Evolutionary conservation across 2,888 invertebrate species (phyloP), one percentile per base, ranked within the genome.

Genomic region (Morpho helenor): DNA sequence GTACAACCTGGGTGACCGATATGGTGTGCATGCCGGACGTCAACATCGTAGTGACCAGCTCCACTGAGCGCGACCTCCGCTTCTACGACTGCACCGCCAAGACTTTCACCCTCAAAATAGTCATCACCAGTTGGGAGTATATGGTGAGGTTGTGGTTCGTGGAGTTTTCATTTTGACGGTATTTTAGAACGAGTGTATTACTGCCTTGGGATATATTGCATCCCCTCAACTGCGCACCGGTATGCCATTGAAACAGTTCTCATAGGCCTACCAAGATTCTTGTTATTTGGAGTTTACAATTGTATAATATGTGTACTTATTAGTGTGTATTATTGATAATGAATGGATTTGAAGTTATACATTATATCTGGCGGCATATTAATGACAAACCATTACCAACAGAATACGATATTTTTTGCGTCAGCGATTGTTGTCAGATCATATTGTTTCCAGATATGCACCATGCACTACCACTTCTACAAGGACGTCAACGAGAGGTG

Each of bases 31-130:
- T 97, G 79, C 94, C 96, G 0, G 96, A 96, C 76, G 94, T 96
- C 53, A 94, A 94, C 77, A 93, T 96, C 69, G 87, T 97, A 16
- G 95, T 95, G 63, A 94, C 95, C 8, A 93, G 95, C 59, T 95
- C 96, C 10, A 94, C 95, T 0, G 95, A 96, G 80, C 86, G 95
- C 10, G 96, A 96, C 74, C 82, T 97, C 49, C 92, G 95, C 65
- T 96, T 97, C 80, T 97, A 96, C 74, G 96, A 96, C 76, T 94
- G 94, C 49, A 93, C 93, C 22, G 95, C 94, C 7, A 93, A 93
- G 59, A 95, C 94, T 57, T 96, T 96, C 77, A 93, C 93, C 46
- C 84, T 95, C 48, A 91, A 95, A 68, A 91, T 95, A 57, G 90
- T 94, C 66, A 93, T 97, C 64, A 92, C 93, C 0, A 94, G 94